These are phyloP conservation scores for Orientallactaga bullata DNA, from an alignment of 2,113 vertebrate species.

Conservation along the genomic window DNA sequence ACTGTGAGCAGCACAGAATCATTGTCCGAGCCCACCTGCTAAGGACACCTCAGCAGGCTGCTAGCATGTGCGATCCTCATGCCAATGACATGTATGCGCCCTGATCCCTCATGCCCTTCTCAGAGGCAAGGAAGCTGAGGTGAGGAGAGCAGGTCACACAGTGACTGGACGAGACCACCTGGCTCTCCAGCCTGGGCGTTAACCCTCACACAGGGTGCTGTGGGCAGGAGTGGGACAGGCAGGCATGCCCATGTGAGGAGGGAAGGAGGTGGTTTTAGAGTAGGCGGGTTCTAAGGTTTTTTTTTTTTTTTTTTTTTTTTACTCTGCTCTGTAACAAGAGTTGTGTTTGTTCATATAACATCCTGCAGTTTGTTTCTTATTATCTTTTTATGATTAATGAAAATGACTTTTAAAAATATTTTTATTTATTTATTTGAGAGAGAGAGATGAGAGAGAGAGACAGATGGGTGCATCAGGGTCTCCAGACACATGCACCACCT, in stretches of 20 bases:
- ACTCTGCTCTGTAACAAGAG: neutral
- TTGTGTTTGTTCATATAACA: constrained; percentile 26
- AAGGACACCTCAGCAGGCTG: neutral
- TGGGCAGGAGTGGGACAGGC: neutral
- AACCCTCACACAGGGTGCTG: neutral
- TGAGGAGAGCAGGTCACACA: neutral
- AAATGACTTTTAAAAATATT: neutral
- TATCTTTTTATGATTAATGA: constrained; percentile 17
- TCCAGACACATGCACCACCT: no score
- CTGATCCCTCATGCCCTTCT: neutral
- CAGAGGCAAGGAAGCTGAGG: neutral
- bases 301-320: constrained; percentile 32
- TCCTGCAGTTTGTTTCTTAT: constrained; percentile 3
- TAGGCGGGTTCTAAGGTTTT: neutral
- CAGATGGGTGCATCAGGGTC: no score
- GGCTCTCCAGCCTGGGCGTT: neutral
- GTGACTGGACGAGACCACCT: neutral
- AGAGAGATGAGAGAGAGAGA: no score
- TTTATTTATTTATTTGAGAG: no score
- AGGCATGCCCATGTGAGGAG: neutral
- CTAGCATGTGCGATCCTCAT: neutral
- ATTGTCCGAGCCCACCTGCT: neutral
- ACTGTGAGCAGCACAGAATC: neutral
- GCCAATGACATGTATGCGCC: neutral
- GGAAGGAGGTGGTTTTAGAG: neutral